phyloP scores from a whole-genome alignment of 2,888 invertebrate species.

The Drosophila infuscata region DNA sequence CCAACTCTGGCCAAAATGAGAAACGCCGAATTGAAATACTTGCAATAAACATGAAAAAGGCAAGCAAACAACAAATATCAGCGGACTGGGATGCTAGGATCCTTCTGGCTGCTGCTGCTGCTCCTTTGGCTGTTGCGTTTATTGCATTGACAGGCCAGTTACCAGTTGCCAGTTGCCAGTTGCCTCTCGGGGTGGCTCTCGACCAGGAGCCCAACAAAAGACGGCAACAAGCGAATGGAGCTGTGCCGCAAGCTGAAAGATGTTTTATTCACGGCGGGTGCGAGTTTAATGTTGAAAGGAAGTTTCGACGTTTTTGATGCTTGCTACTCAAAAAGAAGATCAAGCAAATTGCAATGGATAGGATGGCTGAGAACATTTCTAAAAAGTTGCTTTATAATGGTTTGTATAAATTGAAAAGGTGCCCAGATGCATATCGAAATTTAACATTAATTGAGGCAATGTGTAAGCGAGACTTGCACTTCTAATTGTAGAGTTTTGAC shows the following conservation, averaged over 20 bases:
- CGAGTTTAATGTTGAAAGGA: slow-evolving; percentile 50
- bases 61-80: slow-evolving; percentile 37
- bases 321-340: slow-evolving; percentile 28
- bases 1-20: slow-evolving; percentile 52
- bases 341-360: slow-evolving; percentile 15
- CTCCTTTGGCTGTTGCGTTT: slow-evolving; percentile 70
- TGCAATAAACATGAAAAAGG: slow-evolving; percentile 77
- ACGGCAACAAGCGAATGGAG: slow-evolving; percentile 31
- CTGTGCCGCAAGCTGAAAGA: slow-evolving; percentile 43
- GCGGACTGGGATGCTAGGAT: slow-evolving; percentile 42
- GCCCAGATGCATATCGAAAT: not conserved
- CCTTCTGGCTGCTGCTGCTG: slow-evolving; percentile 44
- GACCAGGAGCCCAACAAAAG: slow-evolving; percentile 42
- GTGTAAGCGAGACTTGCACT: not conserved
- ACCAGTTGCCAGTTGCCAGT: slow-evolving; percentile 53
- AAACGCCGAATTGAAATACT: slow-evolving; percentile 74
- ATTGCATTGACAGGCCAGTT: slow-evolving; percentile 74
- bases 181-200: slow-evolving; percentile 43
- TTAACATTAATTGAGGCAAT: not conserved
- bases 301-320: slow-evolving; percentile 33
- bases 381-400: slow-evolving; percentile 14
- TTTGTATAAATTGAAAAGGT: slow-evolving; percentile 6
- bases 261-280: slow-evolving; percentile 47
- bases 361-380: slow-evolving; percentile 4
- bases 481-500: not conserved